Base-by-base conservation (phyloP, 1,140 invertebrate species). In the Thalassaphorura encarpata region DNA sequence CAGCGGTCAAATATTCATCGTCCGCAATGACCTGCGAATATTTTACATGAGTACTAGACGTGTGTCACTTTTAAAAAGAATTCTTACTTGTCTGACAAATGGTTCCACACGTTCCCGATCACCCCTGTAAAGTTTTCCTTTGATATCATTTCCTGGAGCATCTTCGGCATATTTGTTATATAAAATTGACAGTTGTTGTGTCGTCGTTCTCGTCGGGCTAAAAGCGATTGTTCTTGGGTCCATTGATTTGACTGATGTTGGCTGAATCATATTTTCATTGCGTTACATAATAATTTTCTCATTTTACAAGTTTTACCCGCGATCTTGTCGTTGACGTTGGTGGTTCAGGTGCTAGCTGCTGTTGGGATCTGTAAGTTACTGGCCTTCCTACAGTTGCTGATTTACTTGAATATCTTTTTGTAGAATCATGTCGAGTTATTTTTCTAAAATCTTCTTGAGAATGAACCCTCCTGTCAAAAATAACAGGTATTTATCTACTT, bases 131-230 rank as follows among this genome's bases (percentile, higher is more conserved):
- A 41, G 13, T 46, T 47, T 24, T n/a, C 23, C 36, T 40, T 6
- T 33, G 31, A 26, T 49, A 40, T 31, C 40, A 18, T 29, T 33
- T 48, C 28, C 40, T 24, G 36, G 39, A n/a, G 53, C 56, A 53
- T 64, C 63, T 51, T 61, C 63, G 11, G 59, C 63, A 52, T 61
- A 64, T 28, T 58, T 55, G 36, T 63, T 63, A 33, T 39, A 58
- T 4, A 61, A 41, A 4, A 64, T 49, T 3, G 58, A 56, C 21
- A 64, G 39, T 16, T 49, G 59, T 0, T 43, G 33, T 36, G 11
- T 36, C 33, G 11, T 36, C 11, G 33, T 36, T 36, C 33, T 36
- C 5, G 5, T 11, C 6, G 41, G 41, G 6, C 16, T 11, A 43
- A 11, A 18, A 8, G 19, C 8, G 6, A 19, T 11, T 18, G 13